phyloP scores from a whole-genome alignment of 2,113 vertebrate genomes.

The Callionymus lyra region DNA sequence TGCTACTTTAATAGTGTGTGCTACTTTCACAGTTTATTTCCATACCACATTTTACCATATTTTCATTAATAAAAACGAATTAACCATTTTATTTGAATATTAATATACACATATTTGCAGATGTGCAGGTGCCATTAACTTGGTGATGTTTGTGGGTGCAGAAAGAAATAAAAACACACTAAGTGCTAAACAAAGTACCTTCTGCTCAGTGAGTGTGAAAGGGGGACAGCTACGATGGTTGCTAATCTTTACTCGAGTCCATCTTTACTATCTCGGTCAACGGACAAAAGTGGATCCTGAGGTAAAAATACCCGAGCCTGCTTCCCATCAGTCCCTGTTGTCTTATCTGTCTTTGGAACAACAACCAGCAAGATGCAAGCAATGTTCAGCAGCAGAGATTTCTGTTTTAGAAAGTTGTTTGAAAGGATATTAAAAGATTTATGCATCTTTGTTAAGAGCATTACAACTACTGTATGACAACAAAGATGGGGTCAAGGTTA shows the following conservation, averaged over 20 bases:
- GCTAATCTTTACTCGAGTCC: slow-evolving; percentile 52
- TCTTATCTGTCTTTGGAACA: slow-evolving; percentile 63
- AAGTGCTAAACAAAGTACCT: slow-evolving; percentile 65
- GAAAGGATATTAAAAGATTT: too few species aligned
- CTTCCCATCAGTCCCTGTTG: slow-evolving; percentile 59
- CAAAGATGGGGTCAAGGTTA: not conserved
- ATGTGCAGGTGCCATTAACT: slow-evolving; percentile 31
- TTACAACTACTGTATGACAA: not conserved
- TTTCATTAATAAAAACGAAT: too few species aligned
- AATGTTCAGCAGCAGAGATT: slow-evolving; percentile 10
- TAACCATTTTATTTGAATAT: too few species aligned
- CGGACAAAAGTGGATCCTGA: slow-evolving; percentile 66
- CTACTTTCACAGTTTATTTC: too few species aligned
- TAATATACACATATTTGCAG: not conserved
- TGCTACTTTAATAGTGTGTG: too few species aligned
- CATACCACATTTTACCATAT: too few species aligned
- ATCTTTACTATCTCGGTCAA: slow-evolving; percentile 66
- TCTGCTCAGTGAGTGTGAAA: slow-evolving; percentile 34
- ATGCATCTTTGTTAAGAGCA: not conserved
- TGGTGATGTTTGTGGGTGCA: slow-evolving; percentile 47
- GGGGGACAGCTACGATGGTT: slow-evolving; percentile 21
- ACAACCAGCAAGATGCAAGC: slow-evolving; percentile 33
- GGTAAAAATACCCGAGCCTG: slow-evolving; percentile 69
- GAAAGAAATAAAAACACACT: slow-evolving; percentile 59
- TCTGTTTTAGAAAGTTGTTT: not conserved